Evolutionary conservation across 2,797 vertebrate genomes (phyloP).

Genomic region (Chelon auratus): DNA sequence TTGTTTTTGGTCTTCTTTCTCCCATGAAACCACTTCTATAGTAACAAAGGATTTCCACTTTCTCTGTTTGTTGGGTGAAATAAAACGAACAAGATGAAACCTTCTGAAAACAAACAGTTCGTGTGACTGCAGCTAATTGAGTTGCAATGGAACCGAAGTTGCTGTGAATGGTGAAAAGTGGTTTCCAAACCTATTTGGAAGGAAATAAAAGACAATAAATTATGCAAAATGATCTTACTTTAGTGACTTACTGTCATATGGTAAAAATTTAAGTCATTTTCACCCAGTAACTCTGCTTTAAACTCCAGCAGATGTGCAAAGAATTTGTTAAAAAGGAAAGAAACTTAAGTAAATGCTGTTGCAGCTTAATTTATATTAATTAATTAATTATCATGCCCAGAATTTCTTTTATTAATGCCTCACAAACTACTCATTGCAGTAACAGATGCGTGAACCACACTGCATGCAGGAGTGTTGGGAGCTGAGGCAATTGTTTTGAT

Average conservation of each 20-base stretch:
- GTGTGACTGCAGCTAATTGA: conserved; percentile 4
- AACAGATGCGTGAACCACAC: not conserved
- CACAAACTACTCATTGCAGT: not conserved
- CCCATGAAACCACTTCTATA: conserved; percentile 7
- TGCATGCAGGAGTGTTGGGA: not conserved
- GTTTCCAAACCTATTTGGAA: conserved; percentile 13
- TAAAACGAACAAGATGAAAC: not conserved
- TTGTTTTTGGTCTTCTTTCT: conserved; percentile 30
- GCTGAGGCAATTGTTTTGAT: no score
- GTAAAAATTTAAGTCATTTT: conserved; percentile 10
- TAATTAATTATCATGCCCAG: not conserved
- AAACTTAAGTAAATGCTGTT: not conserved
- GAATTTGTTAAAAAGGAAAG: not conserved
- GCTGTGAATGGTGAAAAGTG: not conserved
- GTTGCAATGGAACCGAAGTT: not conserved
- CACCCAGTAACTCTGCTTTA: conserved; percentile 7
- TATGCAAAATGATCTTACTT: not conserved
- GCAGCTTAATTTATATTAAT: not conserved
- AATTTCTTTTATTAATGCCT: not conserved
- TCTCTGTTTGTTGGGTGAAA: not conserved
- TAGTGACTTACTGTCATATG: not conserved
- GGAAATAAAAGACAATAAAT: not conserved
- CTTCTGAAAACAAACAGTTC: not conserved
- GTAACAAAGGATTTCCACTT: not conserved
- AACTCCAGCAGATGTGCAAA: not conserved